Conservation (phyloP, 2,888 invertebrate genomes). For the Leptopterna dolabrata region DNA sequence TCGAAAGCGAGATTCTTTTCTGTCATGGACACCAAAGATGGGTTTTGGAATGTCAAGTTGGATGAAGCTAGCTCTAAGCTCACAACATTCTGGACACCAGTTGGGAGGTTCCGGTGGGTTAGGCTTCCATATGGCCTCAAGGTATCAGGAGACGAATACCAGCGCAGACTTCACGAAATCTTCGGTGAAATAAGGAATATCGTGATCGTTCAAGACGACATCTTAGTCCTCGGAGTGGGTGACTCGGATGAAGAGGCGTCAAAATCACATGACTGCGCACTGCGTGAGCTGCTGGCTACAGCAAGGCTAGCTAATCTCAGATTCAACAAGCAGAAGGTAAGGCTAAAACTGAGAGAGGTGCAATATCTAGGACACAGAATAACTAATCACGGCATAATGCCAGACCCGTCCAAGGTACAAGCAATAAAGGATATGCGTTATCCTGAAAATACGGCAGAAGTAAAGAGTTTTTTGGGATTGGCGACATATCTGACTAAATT, state of each 20-base stretch:
- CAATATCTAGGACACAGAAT: slow-evolving; percentile 14
- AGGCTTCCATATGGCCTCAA: not conserved
- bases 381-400: not conserved
- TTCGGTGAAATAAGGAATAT: slow-evolving; percentile 20
- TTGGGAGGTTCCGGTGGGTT: slow-evolving; percentile 57
- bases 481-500: slow-evolving; percentile 51
- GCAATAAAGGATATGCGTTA: not conserved
- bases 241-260: not conserved
- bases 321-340: too few relatives aligned
- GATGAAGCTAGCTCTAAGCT: slow-evolving; percentile 58
- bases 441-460: not conserved
- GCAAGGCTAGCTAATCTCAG: too few relatives aligned
- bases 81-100: slow-evolving; percentile 61
- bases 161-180: not conserved
- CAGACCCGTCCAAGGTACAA: not conserved
- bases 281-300: slow-evolving; percentile 2
- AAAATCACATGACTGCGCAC: not conserved
- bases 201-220: slow-evolving; percentile 20
- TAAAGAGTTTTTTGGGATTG: not conserved
- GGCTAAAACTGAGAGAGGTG: too few relatives aligned
- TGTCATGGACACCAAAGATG: slow-evolving; percentile 57
- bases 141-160: slow-evolving; percentile 33
- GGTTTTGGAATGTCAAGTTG: too few relatives aligned
- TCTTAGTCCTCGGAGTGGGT: not conserved
- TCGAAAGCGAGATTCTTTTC: slow-evolving; percentile 59